These are phyloP conservation scores for Dicerorhinus sumatrensis DNA, from an alignment of 2,113 vertebrate genomes.

Conservation along the genomic window DNA sequence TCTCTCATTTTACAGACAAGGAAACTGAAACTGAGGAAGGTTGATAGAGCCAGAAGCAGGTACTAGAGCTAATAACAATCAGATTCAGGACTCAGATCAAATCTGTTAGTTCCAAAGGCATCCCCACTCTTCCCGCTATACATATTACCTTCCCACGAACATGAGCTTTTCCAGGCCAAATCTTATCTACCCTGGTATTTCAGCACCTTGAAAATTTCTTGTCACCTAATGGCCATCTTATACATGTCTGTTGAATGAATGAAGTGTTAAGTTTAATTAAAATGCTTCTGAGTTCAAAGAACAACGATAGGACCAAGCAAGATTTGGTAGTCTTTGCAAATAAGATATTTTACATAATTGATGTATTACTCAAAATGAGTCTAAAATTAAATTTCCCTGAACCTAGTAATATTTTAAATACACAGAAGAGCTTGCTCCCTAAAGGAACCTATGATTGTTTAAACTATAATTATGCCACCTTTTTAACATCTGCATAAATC, in stretches of 20 bases:
- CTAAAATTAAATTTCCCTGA: conserved; percentile 57
- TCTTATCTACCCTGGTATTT: not conserved
- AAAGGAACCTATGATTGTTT: not conserved
- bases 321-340: conserved; percentile 27
- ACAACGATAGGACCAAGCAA: not conserved
- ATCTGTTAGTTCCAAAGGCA: not conserved
- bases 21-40: not conserved
- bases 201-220: not conserved
- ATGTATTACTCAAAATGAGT: conserved; percentile 44
- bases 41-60: not conserved
- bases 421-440: conserved; percentile 52
- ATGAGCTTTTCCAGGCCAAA: not conserved
- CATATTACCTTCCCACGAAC: not conserved
- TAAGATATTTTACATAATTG: conserved; percentile 55
- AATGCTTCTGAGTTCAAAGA: conserved; percentile 54
- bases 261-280: not conserved
- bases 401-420: conserved; percentile 58
- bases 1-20: not conserved
- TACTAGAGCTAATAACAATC: not conserved
- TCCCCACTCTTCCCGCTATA: not conserved
- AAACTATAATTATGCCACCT: conserved; percentile 44
- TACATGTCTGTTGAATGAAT: not conserved
- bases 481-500: conserved; percentile 50
- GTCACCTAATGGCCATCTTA: not conserved
- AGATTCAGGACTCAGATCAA: not conserved